Evolutionary conservation across 2,113 vertebrate genomes (phyloP), one percentile per base, ranked within the genome.

Genomic region (Ptyas mucosa): DNA sequence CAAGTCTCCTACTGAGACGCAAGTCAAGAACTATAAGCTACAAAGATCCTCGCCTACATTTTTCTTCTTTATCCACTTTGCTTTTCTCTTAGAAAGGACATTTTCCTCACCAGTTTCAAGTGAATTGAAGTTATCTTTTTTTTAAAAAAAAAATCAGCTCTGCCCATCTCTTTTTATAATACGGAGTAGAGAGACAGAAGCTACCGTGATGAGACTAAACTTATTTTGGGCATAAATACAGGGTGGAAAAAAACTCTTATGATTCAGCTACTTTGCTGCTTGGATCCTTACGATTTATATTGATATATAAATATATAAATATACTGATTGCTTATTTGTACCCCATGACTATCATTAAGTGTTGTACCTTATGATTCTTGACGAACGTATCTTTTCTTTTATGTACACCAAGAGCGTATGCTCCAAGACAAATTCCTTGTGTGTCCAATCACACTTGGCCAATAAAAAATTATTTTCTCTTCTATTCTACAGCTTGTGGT

Each of bases 11-110:
- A 96, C 97, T 95, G 97, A 0, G 97, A 94, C 89, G 95, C 69
- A 93, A 97, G 96, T 97, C 96, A 95, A 96, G 95, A 96, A 97
- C 93, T 95, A 95, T 95, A 87, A 92, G 97, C 97, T 98, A 97
- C 97, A 98, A 97, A 98, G 98, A 95, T 97, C 96, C 95, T 91
- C 92, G 95, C 95, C 96, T 94, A 54, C 93, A 2, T 93, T 95
- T 91, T n/a, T 0, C 1, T 7, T 0, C 58, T 85, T 21, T 75
- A 24, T 92, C 93, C 93, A 92, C 91, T 43, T 43, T 52, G 61
- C 90, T 88, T 92, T 93, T 93, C 57, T 93, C 87, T 34, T 20
- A 93, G 61, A 88, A 94, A 94, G 96, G 96, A 96, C 97, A 96
- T 97, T 90, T 96, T 94, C 94, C 91, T 94, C 92, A 87, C 90